phyloP scores from a whole-genome alignment of 1,140 invertebrate species.

The Aphelenchoides besseyi region DNA sequence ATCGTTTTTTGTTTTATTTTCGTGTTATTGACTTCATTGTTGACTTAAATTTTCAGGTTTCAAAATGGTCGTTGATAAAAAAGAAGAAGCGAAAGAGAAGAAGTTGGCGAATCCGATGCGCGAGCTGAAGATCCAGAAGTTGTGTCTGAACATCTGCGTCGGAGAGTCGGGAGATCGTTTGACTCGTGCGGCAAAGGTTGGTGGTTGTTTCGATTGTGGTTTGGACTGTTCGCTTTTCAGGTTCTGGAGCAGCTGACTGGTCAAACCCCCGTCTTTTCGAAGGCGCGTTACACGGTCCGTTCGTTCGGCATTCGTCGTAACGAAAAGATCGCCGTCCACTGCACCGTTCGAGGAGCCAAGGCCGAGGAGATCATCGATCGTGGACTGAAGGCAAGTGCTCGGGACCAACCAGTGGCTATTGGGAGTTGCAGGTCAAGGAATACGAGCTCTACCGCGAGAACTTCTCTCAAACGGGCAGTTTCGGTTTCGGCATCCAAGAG shows the following conservation, averaged over 20 bases:
- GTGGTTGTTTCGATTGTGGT: slow-evolving; percentile 18
- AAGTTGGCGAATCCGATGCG: slow-evolving; percentile 93
- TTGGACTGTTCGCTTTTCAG: slow-evolving; percentile 65
- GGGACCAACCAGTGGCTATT: too few species aligned
- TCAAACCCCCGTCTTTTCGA: slow-evolving; percentile 97
- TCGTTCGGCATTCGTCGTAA: slow-evolving; percentile 99
- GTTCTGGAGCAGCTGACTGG: slow-evolving; percentile 98
- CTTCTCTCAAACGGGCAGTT: slow-evolving; percentile 96
- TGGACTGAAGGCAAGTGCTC: slow-evolving; percentile 78
- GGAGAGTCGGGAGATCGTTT: slow-evolving; percentile 96
- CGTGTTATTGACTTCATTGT: too few species aligned
- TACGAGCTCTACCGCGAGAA: slow-evolving; percentile 96
- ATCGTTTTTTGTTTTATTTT: too few species aligned
- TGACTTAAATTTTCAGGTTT: not conserved
- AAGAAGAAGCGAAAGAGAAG: slow-evolving; percentile 68
- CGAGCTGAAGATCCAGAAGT: slow-evolving; percentile 90
- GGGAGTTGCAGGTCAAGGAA: slow-evolving; percentile 79
- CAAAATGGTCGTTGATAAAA: slow-evolving; percentile 17
- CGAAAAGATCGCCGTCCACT: slow-evolving; percentile 99
- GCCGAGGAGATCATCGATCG: slow-evolving; percentile 98
- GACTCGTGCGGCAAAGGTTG: slow-evolving; percentile 92
- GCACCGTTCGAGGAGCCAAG: slow-evolving; percentile 94
- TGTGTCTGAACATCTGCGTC: slow-evolving; percentile 98
- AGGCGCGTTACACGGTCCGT: slow-evolving; percentile 93
- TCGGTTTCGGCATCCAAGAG: slow-evolving; percentile 99